A percentile compares a stretch with the other conserved stretches of the same genome.
These are phyloP conservation scores for Meteorus colon DNA, from an alignment of 2,888 invertebrate species.

Conservation along the genomic window DNA sequence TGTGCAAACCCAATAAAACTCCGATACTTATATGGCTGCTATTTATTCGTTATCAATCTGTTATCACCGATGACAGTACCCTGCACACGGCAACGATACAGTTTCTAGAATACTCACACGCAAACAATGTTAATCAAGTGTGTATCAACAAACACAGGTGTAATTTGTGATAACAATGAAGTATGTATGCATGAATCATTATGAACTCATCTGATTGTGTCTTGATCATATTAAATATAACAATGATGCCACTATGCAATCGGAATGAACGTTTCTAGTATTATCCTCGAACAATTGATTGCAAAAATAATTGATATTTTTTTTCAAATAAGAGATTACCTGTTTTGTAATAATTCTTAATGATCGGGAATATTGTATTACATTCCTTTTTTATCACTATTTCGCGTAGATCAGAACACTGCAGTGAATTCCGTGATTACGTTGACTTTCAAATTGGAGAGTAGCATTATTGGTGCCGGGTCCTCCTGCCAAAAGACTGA, in stretches of 20 bases:
- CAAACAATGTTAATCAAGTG: neutral
- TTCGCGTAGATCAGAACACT: constrained; percentile 71
- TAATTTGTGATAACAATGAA: neutral
- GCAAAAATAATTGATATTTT: too few species aligned
- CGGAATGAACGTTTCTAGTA: neutral
- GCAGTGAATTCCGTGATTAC: constrained; percentile 73
- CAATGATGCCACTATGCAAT: neutral
- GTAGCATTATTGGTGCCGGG: constrained; percentile 66
- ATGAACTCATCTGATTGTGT: neutral
- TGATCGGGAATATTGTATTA: too few species aligned
- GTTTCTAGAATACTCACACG: neutral
- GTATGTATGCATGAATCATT: neutral
- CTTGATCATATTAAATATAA: neutral
- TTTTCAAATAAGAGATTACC: too few species aligned
- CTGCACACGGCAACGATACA: neutral
- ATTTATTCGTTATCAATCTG: neutral
- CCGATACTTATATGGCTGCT: neutral
- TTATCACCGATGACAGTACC: neutral
- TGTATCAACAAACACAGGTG: neutral
- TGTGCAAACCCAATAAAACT: constrained; percentile 49
- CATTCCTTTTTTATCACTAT: neutral
- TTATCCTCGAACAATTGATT: neutral
- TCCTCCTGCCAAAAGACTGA: constrained; percentile 70
- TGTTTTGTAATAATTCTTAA: too few species aligned
- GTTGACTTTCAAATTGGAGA: constrained; percentile 73